phyloP scores from a whole-genome alignment of 2,888 invertebrate species.

The Rhamphomyia laevipes region DNA sequence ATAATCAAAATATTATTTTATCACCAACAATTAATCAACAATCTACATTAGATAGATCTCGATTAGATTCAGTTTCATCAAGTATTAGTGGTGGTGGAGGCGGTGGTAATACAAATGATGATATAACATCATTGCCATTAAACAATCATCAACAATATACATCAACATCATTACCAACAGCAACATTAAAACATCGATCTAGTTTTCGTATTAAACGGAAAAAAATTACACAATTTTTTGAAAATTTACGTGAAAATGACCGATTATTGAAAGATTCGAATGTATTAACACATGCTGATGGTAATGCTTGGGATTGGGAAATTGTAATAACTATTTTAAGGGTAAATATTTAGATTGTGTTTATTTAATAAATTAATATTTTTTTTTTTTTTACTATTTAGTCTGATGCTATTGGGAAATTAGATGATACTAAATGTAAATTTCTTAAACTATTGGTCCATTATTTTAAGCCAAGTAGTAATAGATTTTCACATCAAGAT shows the following conservation, averaged over 20 bases:
- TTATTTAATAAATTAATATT: conserved; percentile 17
- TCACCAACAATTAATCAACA: conserved; percentile 4
- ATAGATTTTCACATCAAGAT: conserved; percentile 78
- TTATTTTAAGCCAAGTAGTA: conserved; percentile 78
- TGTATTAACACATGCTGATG: conserved; percentile 69
- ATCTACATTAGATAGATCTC: conserved; percentile 32
- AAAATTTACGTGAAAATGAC: conserved; percentile 46
- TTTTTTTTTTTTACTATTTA: conserved; percentile 15
- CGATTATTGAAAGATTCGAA: conserved; percentile 67
- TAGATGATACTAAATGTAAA: conserved; percentile 54
- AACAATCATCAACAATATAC: not conserved
- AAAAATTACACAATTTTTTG: conserved; percentile 44
- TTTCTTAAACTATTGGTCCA: conserved; percentile 68
- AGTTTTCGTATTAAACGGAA: conserved; percentile 33
- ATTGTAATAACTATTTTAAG: conserved; percentile 72
- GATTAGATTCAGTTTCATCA: conserved; percentile 39
- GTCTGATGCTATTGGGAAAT: conserved; percentile 42
- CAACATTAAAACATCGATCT: conserved; percentile 27
- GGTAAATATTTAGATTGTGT: conserved; percentile 40
- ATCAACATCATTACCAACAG: conserved; percentile 1
- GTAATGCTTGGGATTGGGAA: conserved; percentile 85
- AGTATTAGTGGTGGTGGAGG: conserved; percentile 24
- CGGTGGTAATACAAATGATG: conserved; percentile 21
- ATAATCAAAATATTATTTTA: no score
- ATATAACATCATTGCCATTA: conserved; percentile 27